phyloP scores from a whole-genome alignment of 2,113 vertebrate genomes.

The Lepidothrix coronata region DNA sequence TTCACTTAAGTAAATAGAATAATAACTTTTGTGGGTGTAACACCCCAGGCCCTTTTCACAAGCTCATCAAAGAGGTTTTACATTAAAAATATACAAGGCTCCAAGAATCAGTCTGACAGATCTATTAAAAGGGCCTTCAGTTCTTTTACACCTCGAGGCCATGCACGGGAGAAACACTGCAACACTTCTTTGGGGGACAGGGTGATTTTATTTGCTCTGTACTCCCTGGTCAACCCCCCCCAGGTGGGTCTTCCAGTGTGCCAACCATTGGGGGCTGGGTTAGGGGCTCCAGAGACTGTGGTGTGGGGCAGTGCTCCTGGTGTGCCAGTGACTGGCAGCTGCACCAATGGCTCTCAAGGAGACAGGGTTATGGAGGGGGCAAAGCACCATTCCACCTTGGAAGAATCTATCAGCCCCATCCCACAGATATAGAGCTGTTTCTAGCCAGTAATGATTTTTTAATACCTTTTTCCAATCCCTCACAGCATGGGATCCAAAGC shows the following conservation, averaged over 20 bases:
- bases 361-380: neutral
- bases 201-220: neutral
- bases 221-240: neutral
- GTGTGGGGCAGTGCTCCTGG: neutral
- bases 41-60: neutral
- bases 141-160: neutral
- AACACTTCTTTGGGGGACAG: neutral
- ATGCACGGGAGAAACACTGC: neutral
- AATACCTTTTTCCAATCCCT: neutral
- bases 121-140: neutral
- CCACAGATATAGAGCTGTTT: neutral
- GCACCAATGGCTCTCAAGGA: neutral
- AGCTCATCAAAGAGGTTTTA: neutral
- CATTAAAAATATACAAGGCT: neutral
- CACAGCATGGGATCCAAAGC: neutral
- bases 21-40: neutral
- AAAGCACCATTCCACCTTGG: neutral
- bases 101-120: neutral
- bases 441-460: neutral
- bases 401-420: neutral
- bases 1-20: neutral
- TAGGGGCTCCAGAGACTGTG: neutral
- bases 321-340: neutral
- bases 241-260: neutral
- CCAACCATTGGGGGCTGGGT: neutral